phyloP scores from a whole-genome alignment of 1,140 invertebrate species.

The Alviniconcha marisindica region DNA sequence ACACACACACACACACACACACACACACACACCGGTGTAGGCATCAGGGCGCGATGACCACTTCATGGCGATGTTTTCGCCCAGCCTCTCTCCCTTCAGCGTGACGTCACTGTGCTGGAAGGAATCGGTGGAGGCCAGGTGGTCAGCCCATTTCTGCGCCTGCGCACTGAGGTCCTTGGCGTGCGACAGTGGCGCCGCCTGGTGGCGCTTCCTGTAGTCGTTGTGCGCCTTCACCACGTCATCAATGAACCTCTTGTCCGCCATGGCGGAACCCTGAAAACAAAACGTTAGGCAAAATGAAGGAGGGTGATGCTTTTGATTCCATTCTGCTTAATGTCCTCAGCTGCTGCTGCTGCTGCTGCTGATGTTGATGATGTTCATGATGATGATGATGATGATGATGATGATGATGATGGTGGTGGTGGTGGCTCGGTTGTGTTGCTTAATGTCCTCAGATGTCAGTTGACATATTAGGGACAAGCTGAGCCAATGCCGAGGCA shows the following conservation, averaged over 20 bases:
- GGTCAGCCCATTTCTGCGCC: constrained; percentile 90
- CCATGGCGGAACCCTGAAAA: constrained; percentile 48
- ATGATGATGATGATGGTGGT: too few species aligned
- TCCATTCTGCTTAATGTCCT: background rate
- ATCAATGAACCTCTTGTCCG: constrained; percentile 65
- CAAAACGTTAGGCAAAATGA: background rate
- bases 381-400: background rate
- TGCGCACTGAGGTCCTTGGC: constrained; percentile 84
- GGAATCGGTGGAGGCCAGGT: constrained; percentile 82
- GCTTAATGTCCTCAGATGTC: background rate
- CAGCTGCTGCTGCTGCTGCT: background rate
- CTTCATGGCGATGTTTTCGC: constrained; percentile 74
- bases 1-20: background rate
- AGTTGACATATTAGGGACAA: too few species aligned
- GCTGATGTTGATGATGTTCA: too few species aligned
- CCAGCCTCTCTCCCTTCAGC: constrained; percentile 62
- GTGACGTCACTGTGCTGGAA: constrained; percentile 82
- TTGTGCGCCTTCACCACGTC: constrained; percentile 82
- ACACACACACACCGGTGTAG: constrained; percentile 54
- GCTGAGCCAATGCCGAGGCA: too few species aligned
- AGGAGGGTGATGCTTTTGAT: background rate
- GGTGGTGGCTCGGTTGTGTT: background rate
- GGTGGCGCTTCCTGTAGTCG: constrained; percentile 86
- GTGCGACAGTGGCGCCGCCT: constrained; percentile 76
- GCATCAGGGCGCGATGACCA: constrained; percentile 56